Percentiles rank a stretch among this genome's conserved stretches.
phyloP scores from a whole-genome alignment of 2,113 vertebrate species.

The Phalacrocorax aristotelis region DNA sequence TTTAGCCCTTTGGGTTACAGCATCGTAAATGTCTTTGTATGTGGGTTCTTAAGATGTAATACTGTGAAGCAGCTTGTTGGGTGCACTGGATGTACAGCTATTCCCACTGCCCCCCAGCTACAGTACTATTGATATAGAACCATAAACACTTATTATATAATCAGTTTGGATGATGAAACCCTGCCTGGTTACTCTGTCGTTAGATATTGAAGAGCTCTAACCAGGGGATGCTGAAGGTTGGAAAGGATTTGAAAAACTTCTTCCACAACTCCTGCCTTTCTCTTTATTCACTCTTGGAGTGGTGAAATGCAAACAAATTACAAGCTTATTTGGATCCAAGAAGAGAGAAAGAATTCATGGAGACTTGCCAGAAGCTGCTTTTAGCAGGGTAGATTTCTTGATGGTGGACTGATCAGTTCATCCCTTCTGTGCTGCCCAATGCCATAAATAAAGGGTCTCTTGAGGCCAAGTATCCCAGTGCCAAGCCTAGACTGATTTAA shows the following conservation, averaged over 20 bases:
- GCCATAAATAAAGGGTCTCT: not conserved
- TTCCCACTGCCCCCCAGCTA: not conserved
- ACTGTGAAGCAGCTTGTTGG: not conserved
- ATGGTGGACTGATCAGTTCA: not conserved
- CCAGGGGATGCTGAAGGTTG: not conserved
- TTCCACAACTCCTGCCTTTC: not conserved
- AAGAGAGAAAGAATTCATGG: not conserved
- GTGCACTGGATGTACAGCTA: not conserved
- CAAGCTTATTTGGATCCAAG: not conserved
- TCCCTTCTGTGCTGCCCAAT: not conserved
- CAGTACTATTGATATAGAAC: not conserved
- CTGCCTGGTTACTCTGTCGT: not conserved
- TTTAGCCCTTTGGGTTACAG: not conserved
- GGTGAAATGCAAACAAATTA: not conserved
- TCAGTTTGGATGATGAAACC: not conserved
- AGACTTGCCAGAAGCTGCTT: not conserved
- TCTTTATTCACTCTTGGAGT: not conserved
- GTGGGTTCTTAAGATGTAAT: not conserved
- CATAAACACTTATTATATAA: not conserved
- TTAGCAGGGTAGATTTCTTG: not conserved
- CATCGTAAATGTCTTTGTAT: not conserved
- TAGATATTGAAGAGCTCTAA: not conserved
- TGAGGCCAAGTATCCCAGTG: not conserved
- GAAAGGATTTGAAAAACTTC: not conserved
- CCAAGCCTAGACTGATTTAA: not conserved